Base-by-base conservation (phyloP, 2,888 invertebrate species). In the Campaea margaritaria region DNA sequence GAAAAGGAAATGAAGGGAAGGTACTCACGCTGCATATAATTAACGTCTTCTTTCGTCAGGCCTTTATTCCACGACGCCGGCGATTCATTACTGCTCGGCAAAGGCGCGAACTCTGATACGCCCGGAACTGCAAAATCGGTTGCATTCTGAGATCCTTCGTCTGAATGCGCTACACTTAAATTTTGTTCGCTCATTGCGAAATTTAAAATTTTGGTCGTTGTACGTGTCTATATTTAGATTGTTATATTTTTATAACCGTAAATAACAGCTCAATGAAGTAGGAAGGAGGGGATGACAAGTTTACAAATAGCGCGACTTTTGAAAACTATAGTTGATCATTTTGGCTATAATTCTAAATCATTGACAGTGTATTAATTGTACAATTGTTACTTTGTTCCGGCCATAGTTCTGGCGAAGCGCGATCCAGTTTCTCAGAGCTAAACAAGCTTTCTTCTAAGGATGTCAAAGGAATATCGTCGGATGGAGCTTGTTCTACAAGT, bases 391-490 rank as follows among this genome's bases (percentile, higher is more conserved):
- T 96, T 93, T 97, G 96, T 87, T 98, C 98, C 21, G 98, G 98
- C 99, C 99, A 99, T 76, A 99, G 88, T 82, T 99, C 98, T 34
- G 99, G 99, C 1, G 99, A 99, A n/a, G 97, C 95, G 73, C 99
- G 94, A 87, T 98, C 98, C 73, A 99, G 91, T 82, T 97, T 97
- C 91, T 99, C 99, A 79, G 96, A 93, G 79, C 98, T 97, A 75
- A 97, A 93, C 61, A 99, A 93, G 82, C 95, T 96, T 79, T 96
- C 96, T 82, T 96, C 97, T 72, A 93, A 81, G 61, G 91, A 89
- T 71, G 88, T 82, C 87, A 93, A 73, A 65, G 93, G 90, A 87
- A 91, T 92, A 90, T 91, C 91, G 70, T 91, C 92, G 64, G 89
- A 77, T 68, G 86, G 74, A 67, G 85, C 70, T 83, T 86, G 88